Evolutionary conservation across 2,888 invertebrate genomes (phyloP), one percentile per base, ranked within the genome.

Genomic region (Leistus spinibarbis): DNA sequence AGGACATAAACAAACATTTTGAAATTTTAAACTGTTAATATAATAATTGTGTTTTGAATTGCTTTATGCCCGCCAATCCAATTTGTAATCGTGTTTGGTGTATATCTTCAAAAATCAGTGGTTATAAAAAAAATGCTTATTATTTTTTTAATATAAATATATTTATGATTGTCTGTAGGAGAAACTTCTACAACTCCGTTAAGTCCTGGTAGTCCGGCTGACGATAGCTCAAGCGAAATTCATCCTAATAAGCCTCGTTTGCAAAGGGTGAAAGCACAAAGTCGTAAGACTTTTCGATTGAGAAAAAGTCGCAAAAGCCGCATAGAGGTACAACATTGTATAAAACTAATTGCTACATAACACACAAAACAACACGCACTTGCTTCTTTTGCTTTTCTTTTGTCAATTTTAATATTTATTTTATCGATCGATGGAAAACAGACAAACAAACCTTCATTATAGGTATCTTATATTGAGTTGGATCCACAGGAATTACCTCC

Each of bases 201-300:
- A 76, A 94, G 94, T 60, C 94, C 94, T 19, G 90, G 88, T 79
- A 91, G 91, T 83, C 91, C 91, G 24, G 89, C 87, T 54, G 91
- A 91, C 82, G 92, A 91, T 79, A 91, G 91, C 80, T 91, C 91
- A 0, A 91, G 91, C 19, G 90, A 90, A 82, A 88, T 83, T 54
- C 86, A 87, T 83, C 85, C 88, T 80, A 84, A 88, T 85, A 87
- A 89, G 82, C 92, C 93, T 40, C 88, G 96, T 3, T 88, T 98
- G 75, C 98, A 98, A 83, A 90, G 98, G 19, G 93, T 96, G 71
- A 97, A 96, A 86, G 97, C 96, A 53, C 97, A 96, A 82, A 97
- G 96, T 81, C 91, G 97, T 81, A 97, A 96, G 86, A 97, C 97
- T 0, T 98, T 98, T 86, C 91, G 96, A 77, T 89, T 95, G 77